Evolutionary conservation across 2,113 vertebrate species (phyloP).

Genomic region (Notarius lentiginosus): DNA sequence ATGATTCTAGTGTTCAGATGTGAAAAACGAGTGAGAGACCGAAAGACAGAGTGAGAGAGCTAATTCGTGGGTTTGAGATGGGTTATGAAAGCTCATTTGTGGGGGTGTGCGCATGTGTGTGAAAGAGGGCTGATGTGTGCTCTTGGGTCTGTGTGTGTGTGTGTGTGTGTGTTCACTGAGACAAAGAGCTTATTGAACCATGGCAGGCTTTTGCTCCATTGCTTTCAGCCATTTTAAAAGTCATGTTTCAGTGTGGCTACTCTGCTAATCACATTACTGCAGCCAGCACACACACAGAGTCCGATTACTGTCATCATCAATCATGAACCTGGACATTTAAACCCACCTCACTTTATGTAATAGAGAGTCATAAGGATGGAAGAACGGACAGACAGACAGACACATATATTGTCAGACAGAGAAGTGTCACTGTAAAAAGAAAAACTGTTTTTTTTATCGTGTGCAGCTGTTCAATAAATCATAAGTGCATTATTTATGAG

Average conservation of each 20-base stretch:
- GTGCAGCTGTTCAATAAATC: not conserved
- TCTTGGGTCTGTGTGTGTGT: not conserved
- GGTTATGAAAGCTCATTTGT: not conserved
- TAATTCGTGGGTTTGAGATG: not conserved
- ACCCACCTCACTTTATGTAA: not conserved
- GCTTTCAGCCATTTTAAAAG: constrained; percentile 61
- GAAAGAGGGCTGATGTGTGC: not conserved
- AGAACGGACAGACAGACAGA: not conserved
- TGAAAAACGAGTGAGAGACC: not conserved
- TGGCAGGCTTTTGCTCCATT: constrained; percentile 37
- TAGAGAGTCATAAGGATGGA: not conserved
- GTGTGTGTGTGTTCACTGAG: constrained; percentile 51
- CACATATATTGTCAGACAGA: not conserved
- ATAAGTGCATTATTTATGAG: not conserved
- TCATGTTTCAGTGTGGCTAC: constrained; percentile 55
- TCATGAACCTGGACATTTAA: not conserved
- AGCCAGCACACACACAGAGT: not conserved
- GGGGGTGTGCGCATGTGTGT: not conserved
- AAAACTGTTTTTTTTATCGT: too few species aligned
- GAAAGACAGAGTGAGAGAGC: not conserved
- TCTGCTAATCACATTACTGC: constrained; percentile 57
- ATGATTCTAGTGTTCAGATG: not conserved
- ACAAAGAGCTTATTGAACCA: constrained; percentile 70
- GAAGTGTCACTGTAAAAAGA: too few species aligned
- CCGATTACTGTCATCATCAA: constrained; percentile 2